Conservation (phyloP, 2,888 invertebrate genomes). For the Subacronicta megacephala region DNA sequence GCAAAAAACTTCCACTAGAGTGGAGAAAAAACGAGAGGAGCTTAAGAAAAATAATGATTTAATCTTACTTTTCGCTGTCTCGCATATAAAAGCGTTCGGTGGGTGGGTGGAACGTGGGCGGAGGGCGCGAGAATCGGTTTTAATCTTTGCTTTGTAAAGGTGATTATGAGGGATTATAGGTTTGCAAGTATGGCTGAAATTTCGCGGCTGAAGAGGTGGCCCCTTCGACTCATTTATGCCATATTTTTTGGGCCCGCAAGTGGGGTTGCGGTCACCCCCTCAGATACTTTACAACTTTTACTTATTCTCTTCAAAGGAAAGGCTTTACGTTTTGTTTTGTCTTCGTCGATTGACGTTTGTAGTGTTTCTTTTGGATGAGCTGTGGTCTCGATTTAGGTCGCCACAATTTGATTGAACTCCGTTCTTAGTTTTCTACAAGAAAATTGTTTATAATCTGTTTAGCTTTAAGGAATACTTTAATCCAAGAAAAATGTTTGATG, state of each 20-base stretch:
- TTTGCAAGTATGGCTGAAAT: slow-evolving; percentile 89
- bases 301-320: slow-evolving; percentile 86
- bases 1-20: slow-evolving; percentile 85
- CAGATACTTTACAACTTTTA: slow-evolving; percentile 85
- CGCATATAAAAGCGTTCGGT: slow-evolving; percentile 86
- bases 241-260: slow-evolving; percentile 84
- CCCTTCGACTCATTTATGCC: slow-evolving; percentile 82
- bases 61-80: slow-evolving; percentile 89
- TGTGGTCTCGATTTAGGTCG: slow-evolving; percentile 61
- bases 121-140: slow-evolving; percentile 88
- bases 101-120: slow-evolving; percentile 67
- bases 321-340: slow-evolving; percentile 82
- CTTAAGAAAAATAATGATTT: slow-evolving; percentile 91
- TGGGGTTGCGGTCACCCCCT: slow-evolving; percentile 84
- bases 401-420: slow-evolving; percentile 28
- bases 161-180: slow-evolving; percentile 90
- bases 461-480: no score
- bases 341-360: slow-evolving; percentile 67
- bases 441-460: neutral
- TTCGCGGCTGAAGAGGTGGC: slow-evolving; percentile 83
- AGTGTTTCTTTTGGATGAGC: slow-evolving; percentile 72
- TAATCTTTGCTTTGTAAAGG: slow-evolving; percentile 91
- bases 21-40: slow-evolving; percentile 86
- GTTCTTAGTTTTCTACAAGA: slow-evolving; percentile 15
- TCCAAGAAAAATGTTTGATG: no score